These are phyloP conservation scores for Hippotragus niger DNA, from an alignment of 2,113 vertebrate species.

Conservation along the genomic window DNA sequence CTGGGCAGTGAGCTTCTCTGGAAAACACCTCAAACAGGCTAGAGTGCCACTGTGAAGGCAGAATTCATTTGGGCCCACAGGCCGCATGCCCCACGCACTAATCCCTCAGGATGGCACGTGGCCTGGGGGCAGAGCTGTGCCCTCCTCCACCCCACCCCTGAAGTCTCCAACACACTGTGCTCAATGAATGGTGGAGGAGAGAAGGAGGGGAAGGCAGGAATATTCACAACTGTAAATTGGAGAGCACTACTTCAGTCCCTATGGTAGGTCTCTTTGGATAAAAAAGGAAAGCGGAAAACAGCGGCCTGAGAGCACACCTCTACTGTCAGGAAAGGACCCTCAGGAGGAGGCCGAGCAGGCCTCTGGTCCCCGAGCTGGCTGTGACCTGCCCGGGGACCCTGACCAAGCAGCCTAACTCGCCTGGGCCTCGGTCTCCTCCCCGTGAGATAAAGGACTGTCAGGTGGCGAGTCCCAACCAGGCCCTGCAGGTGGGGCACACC, in stretches of 20 bases:
- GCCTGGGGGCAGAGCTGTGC: rapidly evolving
- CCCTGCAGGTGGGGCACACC: not conserved
- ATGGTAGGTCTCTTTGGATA: not conserved
- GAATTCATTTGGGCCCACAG: rapidly evolving
- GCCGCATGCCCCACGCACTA: rapidly evolving
- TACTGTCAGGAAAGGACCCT: not conserved
- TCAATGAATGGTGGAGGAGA: not conserved
- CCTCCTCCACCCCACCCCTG: not conserved
- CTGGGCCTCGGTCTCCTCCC: conserved; percentile 35
- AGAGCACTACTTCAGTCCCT: not conserved
- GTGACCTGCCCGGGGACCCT: not conserved
- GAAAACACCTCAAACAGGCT: not conserved
- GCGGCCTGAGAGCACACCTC: not conserved
- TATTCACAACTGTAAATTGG: not conserved
- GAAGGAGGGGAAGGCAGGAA: not conserved
- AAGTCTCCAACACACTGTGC: not conserved
- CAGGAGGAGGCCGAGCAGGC: not conserved
- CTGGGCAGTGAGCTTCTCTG: too few species aligned
- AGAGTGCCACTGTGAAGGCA: not conserved
- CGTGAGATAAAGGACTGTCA: not conserved
- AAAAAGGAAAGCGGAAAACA: not conserved
- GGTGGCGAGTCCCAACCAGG: not conserved
- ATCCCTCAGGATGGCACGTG: rapidly evolving
- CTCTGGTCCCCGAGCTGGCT: not conserved
- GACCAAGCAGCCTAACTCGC: not conserved